Evolutionary conservation across 2,797 vertebrate genomes (phyloP), one percentile per base, ranked within the genome.

Genomic region (Lutjanus argentimaculatus): DNA sequence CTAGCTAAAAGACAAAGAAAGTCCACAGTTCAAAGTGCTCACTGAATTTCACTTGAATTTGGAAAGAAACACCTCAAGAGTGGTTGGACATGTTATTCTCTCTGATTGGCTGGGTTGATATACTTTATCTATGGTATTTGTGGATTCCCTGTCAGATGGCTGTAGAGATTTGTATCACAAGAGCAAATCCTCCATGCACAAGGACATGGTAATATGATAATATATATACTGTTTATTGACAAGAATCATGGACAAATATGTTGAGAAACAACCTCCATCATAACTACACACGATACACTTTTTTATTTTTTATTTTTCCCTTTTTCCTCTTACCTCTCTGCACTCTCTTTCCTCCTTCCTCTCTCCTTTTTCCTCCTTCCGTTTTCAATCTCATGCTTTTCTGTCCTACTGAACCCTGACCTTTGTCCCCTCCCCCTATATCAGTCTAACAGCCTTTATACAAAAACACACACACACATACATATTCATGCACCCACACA

Each of bases 351-450:
- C 10, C 19, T 62, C 49, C 21, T 19, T 49, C 19, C 9, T 64
- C 11, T 57, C 40, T 68, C 10, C 8, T 55, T 43, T 53, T 64
- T 73, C 42, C 19, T 45, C 9, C 40, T 19, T 69, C 22, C 0
- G 0, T 21, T 75, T 77, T 36, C 6, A 62, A 14, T 59, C 10
- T 75, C 42, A 53, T 77, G 59, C 70, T 15, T 81, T 43, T 56
- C 19, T 84, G 79, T 80, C 77, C 85, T 36, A 73, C 48, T 85
- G 75, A 89, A 63, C 83, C 80, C 64, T 85, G 71, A 78, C 77
- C 75, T 82, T 67, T 65, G 59, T 49, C 30, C 63, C 69, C 57
- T 77, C 59, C 61, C 80, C 65, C 82, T 21, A 63, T 40, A 30
- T 69, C 25, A 78, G 53, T 16, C 51, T 49, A 53, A 48, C 22